phyloP scores from a whole-genome alignment of 2,797 vertebrate genomes.

The Anniella stebbinsi region DNA sequence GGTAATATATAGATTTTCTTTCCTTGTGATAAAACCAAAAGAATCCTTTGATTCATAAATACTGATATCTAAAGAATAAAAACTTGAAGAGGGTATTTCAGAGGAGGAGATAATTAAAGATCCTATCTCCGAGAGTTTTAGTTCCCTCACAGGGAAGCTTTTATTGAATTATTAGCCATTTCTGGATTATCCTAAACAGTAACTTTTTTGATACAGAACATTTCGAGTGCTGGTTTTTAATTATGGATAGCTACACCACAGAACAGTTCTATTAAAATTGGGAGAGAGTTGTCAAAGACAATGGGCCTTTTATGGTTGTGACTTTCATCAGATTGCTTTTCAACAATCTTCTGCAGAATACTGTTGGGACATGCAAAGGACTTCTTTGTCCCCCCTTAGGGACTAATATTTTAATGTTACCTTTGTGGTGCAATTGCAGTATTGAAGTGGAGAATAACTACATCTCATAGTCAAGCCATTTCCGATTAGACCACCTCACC shows the following conservation, averaged over 20 bases:
- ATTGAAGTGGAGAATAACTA: background rate
- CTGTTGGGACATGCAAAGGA: background rate
- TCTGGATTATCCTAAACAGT: conserved; percentile 37
- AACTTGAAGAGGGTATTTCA: conserved; percentile 24
- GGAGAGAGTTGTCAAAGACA: conserved; percentile 3
- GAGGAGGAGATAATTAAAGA: conserved; percentile 27
- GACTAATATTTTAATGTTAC: background rate
- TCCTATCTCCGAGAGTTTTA: conserved; percentile 19
- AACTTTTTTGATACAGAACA: conserved; percentile 13
- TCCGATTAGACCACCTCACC: background rate
- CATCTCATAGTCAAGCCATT: background rate
- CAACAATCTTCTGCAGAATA: background rate
- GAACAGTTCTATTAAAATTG: conserved; percentile 8
- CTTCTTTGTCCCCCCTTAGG: background rate
- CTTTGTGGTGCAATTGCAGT: background rate
- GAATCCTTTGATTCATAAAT: conserved; percentile 34
- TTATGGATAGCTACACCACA: conserved; percentile 21
- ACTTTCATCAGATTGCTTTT: conserved; percentile 1
- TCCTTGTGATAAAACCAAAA: background rate
- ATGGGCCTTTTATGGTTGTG: conserved; percentile 24
- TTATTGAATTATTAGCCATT: conserved; percentile 35
- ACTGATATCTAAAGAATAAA: conserved; percentile 27
- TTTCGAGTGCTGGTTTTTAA: background rate
- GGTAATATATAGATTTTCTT: conserved; percentile 34
- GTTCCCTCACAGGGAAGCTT: conserved; percentile 11